These are phyloP conservation scores for Coregonus clupeaformis DNA, from an alignment of 2,113 vertebrate genomes.

Conservation along the genomic window DNA sequence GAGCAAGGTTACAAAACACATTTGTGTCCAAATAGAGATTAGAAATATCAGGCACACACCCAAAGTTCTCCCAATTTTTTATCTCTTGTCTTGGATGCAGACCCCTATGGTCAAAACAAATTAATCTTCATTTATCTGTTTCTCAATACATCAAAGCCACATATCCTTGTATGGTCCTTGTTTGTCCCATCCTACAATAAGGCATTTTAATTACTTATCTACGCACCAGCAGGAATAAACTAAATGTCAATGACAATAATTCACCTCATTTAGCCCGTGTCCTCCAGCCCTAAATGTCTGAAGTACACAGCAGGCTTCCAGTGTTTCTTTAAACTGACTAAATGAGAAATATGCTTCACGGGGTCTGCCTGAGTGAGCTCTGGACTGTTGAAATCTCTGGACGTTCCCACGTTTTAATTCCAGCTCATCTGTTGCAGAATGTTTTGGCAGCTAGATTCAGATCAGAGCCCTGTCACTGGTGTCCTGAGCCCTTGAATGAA, in stretches of 20 bases:
- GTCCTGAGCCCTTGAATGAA: constrained; percentile 8
- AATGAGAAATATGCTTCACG: constrained; percentile 42
- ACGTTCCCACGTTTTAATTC: constrained; percentile 59
- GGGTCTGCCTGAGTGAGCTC: constrained; percentile 29
- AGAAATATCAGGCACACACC: constrained; percentile 41
- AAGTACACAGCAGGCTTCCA: constrained; percentile 1
- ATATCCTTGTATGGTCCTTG: constrained; percentile 22
- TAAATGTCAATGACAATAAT: constrained; percentile 19
- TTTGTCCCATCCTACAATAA: constrained; percentile 11
- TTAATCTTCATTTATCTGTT: constrained; percentile 23
- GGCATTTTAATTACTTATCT: constrained; percentile 24
- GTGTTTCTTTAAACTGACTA: constrained; percentile 34
- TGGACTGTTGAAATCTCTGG: constrained; percentile 37
- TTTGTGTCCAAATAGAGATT: constrained; percentile 35
- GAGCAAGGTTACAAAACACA: constrained; percentile 1
- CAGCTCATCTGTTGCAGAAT: constrained; percentile 44
- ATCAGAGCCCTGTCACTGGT: too few relatives aligned
- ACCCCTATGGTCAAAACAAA: constrained; percentile 41
- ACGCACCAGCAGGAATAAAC: background rate
- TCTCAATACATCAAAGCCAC: constrained; percentile 23
- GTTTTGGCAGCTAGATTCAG: constrained; percentile 35
- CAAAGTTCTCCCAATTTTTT: constrained; percentile 52
- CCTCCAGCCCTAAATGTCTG: constrained; percentile 1
- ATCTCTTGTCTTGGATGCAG: constrained; percentile 23
- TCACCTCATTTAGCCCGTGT: constrained; percentile 34